These are phyloP conservation scores for Chrysopa pallens DNA, from an alignment of 1,140 invertebrate species.

Conservation along the genomic window DNA sequence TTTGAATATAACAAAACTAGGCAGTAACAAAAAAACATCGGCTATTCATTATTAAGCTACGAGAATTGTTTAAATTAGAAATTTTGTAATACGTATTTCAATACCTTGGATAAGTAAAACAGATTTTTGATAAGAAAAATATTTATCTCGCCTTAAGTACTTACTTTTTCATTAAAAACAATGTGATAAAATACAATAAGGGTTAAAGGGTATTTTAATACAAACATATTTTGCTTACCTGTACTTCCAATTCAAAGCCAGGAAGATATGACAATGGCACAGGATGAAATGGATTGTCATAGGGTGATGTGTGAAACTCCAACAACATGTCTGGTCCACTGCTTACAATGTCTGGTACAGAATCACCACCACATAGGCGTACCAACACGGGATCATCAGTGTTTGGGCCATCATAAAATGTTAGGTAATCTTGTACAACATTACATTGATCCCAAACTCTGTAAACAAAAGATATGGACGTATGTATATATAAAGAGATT, in stretches of 20 bases:
- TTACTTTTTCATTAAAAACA: too few species aligned
- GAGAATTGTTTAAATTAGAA: too few species aligned
- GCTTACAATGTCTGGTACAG: constrained; percentile 61
- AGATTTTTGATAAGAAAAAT: too few species aligned
- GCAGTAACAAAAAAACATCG: too few species aligned
- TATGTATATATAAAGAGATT: too few species aligned
- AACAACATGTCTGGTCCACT: constrained; percentile 59
- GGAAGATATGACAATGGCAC: constrained; percentile 56
- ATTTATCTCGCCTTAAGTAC: too few species aligned
- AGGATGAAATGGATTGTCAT: constrained; percentile 64
- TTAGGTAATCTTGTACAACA: constrained; percentile 61
- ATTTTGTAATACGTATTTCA: too few species aligned
- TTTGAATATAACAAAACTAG: too few species aligned
- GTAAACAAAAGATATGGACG: constrained; percentile 11
- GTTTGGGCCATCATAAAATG: constrained; percentile 63
- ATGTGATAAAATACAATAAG: too few species aligned
- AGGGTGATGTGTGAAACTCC: constrained; percentile 66
- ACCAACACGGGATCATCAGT: constrained; percentile 52
- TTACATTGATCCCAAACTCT: constrained; percentile 69
- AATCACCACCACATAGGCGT: constrained; percentile 65
- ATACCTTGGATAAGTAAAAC: too few species aligned
- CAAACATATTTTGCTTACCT: constrained; percentile 28
- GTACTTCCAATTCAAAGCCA: constrained; percentile 63
- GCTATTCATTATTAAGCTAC: too few species aligned
- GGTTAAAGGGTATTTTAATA: too few species aligned